phyloP scores from a whole-genome alignment of 2,888 invertebrate species.

The Meiosimyza platycephala region DNA sequence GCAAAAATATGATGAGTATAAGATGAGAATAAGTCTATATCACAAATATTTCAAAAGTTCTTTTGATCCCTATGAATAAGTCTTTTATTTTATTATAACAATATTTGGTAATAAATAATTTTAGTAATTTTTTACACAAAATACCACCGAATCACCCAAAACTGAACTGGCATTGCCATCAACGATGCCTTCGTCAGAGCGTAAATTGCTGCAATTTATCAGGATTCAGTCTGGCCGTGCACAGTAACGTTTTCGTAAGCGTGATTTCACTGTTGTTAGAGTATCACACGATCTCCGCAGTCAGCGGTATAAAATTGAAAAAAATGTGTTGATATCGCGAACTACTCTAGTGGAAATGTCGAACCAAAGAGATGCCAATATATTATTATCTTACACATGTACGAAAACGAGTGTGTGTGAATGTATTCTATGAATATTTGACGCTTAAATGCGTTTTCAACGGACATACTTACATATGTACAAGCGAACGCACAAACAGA shows the following conservation, averaged over 20 bases:
- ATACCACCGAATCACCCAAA: too few relatives aligned
- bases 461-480: not conserved
- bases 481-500: not conserved
- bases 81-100: too few relatives aligned
- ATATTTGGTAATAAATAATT: too few relatives aligned
- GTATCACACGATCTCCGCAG: not conserved
- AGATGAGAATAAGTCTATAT: not conserved
- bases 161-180: too few relatives aligned
- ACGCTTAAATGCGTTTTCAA: not conserved
- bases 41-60: not conserved
- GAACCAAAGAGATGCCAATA: conserved; percentile 49
- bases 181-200: too few relatives aligned
- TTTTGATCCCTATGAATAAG: not conserved
- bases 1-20: not conserved
- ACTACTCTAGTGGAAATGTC: conserved; percentile 52
- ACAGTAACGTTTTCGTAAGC: too few relatives aligned
- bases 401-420: not conserved
- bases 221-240: too few relatives aligned
- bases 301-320: conserved; percentile 41
- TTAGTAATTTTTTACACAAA: too few relatives aligned
- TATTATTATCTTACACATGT: conserved; percentile 44
- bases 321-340: conserved; percentile 28
- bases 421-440: not conserved
- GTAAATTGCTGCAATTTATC: too few relatives aligned
- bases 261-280: too few relatives aligned